Evolutionary conservation across 2,113 vertebrate genomes (phyloP), one percentile per base, ranked within the genome.

Genomic region (Oryzias woworae): DNA sequence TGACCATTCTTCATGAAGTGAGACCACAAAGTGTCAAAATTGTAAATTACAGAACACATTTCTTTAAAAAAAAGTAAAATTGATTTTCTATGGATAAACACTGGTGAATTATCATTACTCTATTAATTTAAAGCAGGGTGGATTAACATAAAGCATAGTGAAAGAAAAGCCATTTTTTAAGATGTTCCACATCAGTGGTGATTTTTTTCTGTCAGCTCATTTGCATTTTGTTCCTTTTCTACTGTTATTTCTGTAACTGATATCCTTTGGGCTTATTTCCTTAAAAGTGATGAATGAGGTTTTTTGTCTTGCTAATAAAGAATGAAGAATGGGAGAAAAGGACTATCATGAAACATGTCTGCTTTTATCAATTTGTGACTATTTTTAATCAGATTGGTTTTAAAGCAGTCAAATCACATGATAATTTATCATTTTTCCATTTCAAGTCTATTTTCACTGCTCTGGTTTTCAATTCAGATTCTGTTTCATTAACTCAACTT

Each of bases 311-410:
- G 36, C 48, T 17, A 42, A 55, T 43, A 48, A 62, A 42, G 31
- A 62, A 42, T 53, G 50, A 44, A 18, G 22, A 53, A 22, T 28
- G 36, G 23, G 26, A 44, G 60, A 28, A 36, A 62, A 41, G 23
- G 41, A 42, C 13, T 43, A 62, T 50, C 15, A 54, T 24, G 14
- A 53, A 65, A 56, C 36, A 48, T 24, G 20, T 62, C 49, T 44
- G 26, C 46, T 48, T 43, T 57, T 28, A 66, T 57, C 45, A 13
- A 14, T n/a, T 49, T 15, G n/a, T 24, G 53, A 57, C 46, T 50
- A 46, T 48, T 56, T 36, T 66, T 57, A 14, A 43, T 56, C 53
- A 50, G 49, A 49, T 43, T 41, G 16, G 54, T 13, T 66, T 50
- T n/a, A 24, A 55, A 55, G 23, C 23, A 41, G n/a, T 46, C n/a